phyloP scores from a whole-genome alignment of 2,797 vertebrate genomes.

The Amblyopsis hoosieri region DNA sequence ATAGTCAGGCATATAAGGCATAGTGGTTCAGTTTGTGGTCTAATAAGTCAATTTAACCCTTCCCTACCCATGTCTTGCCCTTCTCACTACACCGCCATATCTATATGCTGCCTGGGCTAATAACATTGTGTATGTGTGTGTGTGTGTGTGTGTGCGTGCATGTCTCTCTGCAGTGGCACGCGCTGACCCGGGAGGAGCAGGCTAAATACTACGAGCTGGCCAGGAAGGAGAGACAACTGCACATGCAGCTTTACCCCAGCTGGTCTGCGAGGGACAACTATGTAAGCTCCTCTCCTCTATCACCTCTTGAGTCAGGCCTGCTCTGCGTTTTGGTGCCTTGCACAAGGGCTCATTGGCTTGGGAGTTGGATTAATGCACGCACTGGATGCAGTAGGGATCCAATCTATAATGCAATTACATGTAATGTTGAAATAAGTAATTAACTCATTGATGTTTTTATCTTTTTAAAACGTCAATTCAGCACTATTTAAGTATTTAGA shows the following conservation, averaged over 20 bases:
- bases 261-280: constrained; percentile 99
- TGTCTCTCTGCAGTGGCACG: constrained; percentile 88
- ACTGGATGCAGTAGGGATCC: too few relatives aligned
- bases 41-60: too few relatives aligned
- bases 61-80: too few relatives aligned
- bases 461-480: too few relatives aligned
- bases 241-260: constrained; percentile 99
- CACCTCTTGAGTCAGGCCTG: neutral
- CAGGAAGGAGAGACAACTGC: constrained; percentile 96
- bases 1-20: constrained; percentile 1
- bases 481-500: too few relatives aligned
- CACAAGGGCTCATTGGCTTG: too few relatives aligned
- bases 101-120: neutral
- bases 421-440: too few relatives aligned
- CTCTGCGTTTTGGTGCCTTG: too few relatives aligned
- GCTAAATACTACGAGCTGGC: constrained; percentile 99
- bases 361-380: too few relatives aligned
- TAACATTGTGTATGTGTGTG: constrained; percentile 1
- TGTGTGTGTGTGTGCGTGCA: constrained; percentile 17
- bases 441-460: too few relatives aligned
- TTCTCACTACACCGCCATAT: neutral
- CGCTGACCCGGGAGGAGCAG: constrained; percentile 95
- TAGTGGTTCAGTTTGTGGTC: neutral
- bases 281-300: constrained; percentile 76
- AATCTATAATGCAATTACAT: too few relatives aligned